Conservation (phyloP, 2,888 invertebrate species). For the Rhingia rostrata region DNA sequence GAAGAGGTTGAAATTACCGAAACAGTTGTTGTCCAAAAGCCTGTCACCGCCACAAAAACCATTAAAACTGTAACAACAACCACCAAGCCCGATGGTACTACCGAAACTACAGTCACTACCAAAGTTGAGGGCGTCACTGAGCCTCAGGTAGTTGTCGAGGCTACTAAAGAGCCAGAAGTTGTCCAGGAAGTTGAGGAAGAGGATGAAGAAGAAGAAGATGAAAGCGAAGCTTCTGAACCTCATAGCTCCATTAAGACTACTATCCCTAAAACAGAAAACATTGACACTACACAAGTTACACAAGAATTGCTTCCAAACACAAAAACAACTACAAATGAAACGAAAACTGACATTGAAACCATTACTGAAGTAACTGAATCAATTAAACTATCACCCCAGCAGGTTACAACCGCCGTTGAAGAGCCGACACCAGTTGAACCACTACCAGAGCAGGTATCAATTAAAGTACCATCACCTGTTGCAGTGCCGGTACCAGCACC, state of each 20-base stretch:
- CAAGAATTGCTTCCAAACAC: constrained; percentile 17
- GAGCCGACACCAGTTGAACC: constrained; percentile 1
- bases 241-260: constrained; percentile 3
- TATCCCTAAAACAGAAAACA: constrained; percentile 41
- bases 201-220: constrained; percentile 33
- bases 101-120: constrained; percentile 29
- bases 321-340: constrained; percentile 50
- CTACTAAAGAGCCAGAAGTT: not conserved
- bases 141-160: constrained; percentile 4
- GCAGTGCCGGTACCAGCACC: constrained; percentile 3
- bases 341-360: constrained; percentile 55
- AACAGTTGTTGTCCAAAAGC: constrained; percentile 28
- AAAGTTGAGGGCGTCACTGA: constrained; percentile 3
- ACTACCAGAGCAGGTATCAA: not conserved
- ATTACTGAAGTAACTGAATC: constrained; percentile 65
- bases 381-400: constrained; percentile 62
- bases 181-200: constrained; percentile 20
- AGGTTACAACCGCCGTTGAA: constrained; percentile 33
- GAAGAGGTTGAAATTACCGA: constrained; percentile 58
- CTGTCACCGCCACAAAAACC: constrained; percentile 30
- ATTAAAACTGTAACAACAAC: constrained; percentile 37
- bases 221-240: constrained; percentile 18
- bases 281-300: constrained; percentile 48
- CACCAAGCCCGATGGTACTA: constrained; percentile 37
- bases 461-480: not conserved